Percentiles rank a stretch among this genome's conserved stretches.
Evolutionary conservation across 1,140 invertebrate genomes (phyloP).

Genomic region (Tetramorium alpestre): DNA sequence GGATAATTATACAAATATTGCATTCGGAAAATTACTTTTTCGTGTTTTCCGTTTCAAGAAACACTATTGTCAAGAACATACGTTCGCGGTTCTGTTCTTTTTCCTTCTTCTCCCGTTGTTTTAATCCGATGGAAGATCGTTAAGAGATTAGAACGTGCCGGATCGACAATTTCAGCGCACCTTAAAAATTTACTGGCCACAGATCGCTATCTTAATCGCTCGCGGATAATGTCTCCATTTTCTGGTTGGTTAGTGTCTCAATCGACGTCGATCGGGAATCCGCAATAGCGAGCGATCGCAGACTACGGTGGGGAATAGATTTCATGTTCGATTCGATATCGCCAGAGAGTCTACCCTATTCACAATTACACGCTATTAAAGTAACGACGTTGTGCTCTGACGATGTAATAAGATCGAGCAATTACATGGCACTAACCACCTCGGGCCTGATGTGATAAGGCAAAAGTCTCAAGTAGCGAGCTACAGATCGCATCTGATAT

Average conservation of each 20-base stretch:
- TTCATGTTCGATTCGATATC: conserved; percentile 60
- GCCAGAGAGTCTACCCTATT: conserved; percentile 21
- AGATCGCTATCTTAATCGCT: conserved; percentile 56
- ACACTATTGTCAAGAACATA: neutral
- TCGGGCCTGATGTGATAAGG: conserved; percentile 32
- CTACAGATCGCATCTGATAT: conserved; percentile 5
- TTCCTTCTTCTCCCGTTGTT: neutral
- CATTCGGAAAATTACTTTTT: neutral
- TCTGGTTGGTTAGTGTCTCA: conserved; percentile 61
- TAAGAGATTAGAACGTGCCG: conserved; percentile 28
- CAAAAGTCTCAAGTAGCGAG: conserved; percentile 13
- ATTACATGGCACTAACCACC: conserved; percentile 56
- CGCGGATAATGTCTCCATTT: conserved; percentile 63
- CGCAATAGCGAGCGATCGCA: conserved; percentile 8
- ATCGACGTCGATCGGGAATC: conserved; percentile 49
- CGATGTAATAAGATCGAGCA: conserved; percentile 64
- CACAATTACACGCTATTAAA: conserved; percentile 67
- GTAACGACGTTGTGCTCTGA: conserved; percentile 36
- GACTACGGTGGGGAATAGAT: conserved; percentile 50
- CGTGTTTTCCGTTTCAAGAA: conserved; percentile 17
- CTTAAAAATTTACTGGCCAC: conserved; percentile 32
- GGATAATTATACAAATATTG: neutral
- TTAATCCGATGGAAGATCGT: conserved; percentile 22
- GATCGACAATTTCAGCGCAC: conserved; percentile 39
- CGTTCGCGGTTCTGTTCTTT: neutral